A percentile compares a stretch with the other conserved stretches of the same genome.
Conservation (phyloP, 1,140 invertebrate species). For the Bombus superbus region DNA sequence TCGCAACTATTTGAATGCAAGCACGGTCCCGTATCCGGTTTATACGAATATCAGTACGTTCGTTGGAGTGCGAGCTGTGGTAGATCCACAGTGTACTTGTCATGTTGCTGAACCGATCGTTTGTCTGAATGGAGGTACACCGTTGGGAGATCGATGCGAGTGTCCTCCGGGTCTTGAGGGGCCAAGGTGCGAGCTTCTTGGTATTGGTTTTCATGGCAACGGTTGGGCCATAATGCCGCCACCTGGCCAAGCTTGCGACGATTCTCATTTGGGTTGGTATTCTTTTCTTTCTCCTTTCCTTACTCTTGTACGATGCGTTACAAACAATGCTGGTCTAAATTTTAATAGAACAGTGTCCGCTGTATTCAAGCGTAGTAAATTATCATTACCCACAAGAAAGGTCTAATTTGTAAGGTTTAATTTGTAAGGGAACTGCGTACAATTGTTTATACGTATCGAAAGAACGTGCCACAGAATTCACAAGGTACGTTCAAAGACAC, state of each 20-base stretch:
- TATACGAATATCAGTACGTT: slow-evolving; percentile 95
- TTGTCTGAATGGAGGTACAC: slow-evolving; percentile 90
- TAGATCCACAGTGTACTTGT: slow-evolving; percentile 90
- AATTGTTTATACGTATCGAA: too few relatives aligned
- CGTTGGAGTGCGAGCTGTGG: slow-evolving; percentile 92
- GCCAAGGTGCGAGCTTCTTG: slow-evolving; percentile 94
- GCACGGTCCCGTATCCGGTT: slow-evolving; percentile 89
- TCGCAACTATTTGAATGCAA: slow-evolving; percentile 88
- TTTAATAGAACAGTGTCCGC: too few relatives aligned
- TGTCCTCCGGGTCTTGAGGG: slow-evolving; percentile 90
- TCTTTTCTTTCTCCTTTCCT: too few relatives aligned
- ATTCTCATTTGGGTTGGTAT: slow-evolving; percentile 86
- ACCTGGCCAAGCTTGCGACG: slow-evolving; percentile 89
- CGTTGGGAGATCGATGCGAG: slow-evolving; percentile 85
- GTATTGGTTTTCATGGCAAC: slow-evolving; percentile 92
- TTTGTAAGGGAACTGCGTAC: too few relatives aligned
- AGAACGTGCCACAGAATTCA: too few relatives aligned
- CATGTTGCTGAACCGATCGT: slow-evolving; percentile 81
- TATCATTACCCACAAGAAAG: too few relatives aligned
- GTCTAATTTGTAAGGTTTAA: too few relatives aligned
- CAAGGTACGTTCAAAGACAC: too few relatives aligned
- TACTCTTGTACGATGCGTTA: too few relatives aligned
- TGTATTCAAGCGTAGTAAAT: too few relatives aligned
- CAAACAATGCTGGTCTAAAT: too few relatives aligned
- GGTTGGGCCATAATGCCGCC: slow-evolving; percentile 94